Conservation (phyloP, 2,888 invertebrate genomes). For the Hirtodrosophila duncani region DNA sequence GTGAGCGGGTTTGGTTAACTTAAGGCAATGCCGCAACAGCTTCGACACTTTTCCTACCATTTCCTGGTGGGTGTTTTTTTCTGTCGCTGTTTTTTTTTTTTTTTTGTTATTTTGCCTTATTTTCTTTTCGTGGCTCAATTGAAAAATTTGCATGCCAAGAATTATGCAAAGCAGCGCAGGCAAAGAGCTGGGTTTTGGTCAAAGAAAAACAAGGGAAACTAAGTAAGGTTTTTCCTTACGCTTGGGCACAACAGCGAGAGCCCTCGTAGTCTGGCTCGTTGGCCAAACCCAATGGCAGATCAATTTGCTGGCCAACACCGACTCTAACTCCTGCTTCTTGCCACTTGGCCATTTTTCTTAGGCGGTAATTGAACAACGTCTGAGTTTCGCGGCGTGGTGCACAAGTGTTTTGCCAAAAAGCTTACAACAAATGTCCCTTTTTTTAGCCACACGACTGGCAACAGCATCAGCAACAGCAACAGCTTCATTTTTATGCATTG, state of each 20-base stretch:
- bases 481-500: slow-evolving; percentile 54
- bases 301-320: too few species aligned
- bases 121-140: slow-evolving; percentile 62
- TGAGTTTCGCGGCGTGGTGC: slow-evolving; percentile 42
- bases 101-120: slow-evolving; percentile 52
- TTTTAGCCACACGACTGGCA: slow-evolving; percentile 32
- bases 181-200: slow-evolving; percentile 33
- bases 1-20: slow-evolving; percentile 11
- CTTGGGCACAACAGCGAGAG: too few species aligned
- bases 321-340: slow-evolving; percentile 31
- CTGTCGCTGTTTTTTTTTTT: slow-evolving; percentile 8
- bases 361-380: slow-evolving; percentile 71
- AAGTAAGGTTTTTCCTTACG: slow-evolving; percentile 50
- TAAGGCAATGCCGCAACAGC: slow-evolving; percentile 11
- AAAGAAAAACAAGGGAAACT: slow-evolving; percentile 47
- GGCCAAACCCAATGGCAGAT: too few species aligned
- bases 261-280: too few species aligned
- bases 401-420: slow-evolving; percentile 61
- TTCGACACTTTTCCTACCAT: slow-evolving; percentile 62
- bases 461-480: slow-evolving; percentile 36
- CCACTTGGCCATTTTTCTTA: slow-evolving; percentile 62
- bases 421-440: slow-evolving; percentile 52
- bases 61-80: slow-evolving; percentile 44
- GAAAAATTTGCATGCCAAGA: slow-evolving; percentile 71
- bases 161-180: slow-evolving; percentile 56